Percentiles rank a stretch among this genome's conserved stretches.
Conservation (phyloP, 2,888 invertebrate genomes). For the Eutolmus rufibarbis region DNA sequence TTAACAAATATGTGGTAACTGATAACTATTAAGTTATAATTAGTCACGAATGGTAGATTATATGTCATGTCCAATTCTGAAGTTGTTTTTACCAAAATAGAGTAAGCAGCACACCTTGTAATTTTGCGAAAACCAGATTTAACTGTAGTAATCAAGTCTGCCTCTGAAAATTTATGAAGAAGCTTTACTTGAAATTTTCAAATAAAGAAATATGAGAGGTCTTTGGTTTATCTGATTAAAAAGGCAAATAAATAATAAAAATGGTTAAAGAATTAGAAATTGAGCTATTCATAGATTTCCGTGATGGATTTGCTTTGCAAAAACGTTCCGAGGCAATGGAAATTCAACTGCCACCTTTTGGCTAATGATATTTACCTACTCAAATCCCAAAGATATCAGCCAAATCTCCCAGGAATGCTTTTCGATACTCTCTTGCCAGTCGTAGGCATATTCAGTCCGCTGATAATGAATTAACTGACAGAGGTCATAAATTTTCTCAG, state of each 20-base stretch:
- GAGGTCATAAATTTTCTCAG: conserved; percentile 15
- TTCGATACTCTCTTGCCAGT: background rate
- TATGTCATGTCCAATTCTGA: no score
- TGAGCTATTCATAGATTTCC: background rate
- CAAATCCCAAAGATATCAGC: background rate
- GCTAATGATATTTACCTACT: background rate
- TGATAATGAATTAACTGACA: conserved; percentile 10
- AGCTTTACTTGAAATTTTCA: background rate
- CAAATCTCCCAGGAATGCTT: background rate
- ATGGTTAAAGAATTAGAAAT: background rate
- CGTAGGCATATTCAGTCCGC: background rate
- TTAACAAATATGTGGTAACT: no score
- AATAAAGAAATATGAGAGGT: background rate
- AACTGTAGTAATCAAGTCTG: background rate
- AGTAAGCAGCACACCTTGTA: background rate
- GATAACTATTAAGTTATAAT: no score
- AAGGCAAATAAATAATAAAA: background rate
- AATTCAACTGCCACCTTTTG: background rate
- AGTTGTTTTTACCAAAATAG: no score
- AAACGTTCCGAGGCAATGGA: background rate
- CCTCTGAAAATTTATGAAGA: background rate
- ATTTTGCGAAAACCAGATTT: background rate
- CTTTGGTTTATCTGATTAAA: background rate
- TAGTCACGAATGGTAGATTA: no score
- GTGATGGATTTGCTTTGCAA: background rate